Percentiles rank a stretch among this genome's conserved stretches.
Evolutionary conservation across 2,888 invertebrate species (phyloP).

Genomic region (Embidobia sp.): DNA sequence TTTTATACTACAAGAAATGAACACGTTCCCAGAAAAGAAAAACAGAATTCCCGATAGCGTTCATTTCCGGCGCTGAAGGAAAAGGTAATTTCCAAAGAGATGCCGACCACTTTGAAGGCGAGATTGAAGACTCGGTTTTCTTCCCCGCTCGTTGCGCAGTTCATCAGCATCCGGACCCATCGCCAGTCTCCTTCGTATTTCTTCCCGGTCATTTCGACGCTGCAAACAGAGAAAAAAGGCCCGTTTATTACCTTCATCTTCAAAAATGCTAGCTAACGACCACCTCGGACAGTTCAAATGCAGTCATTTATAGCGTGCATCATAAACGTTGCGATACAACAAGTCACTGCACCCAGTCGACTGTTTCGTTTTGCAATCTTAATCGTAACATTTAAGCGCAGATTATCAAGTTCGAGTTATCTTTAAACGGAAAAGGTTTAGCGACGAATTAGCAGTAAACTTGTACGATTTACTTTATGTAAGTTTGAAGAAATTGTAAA

Average conservation of each 20-base stretch:
- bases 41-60: conserved; percentile 4
- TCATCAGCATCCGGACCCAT: conserved; percentile 92
- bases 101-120: conserved; percentile 91
- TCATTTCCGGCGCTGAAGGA: conserved; percentile 10
- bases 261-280: conserved; percentile 25
- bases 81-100: conserved; percentile 49
- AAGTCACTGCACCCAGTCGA: too few species aligned
- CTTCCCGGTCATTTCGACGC: conserved; percentile 95
- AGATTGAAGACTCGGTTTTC: conserved; percentile 93
- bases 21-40: too few species aligned
- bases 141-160: conserved; percentile 88
- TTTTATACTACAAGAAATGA: too few species aligned
- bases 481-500: too few species aligned
- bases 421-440: too few species aligned
- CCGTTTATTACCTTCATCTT: conserved; percentile 30
- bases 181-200: conserved; percentile 93
- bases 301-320: background rate
- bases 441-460: too few species aligned
- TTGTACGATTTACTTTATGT: too few species aligned
- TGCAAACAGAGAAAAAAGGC: conserved; percentile 79
- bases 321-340: too few species aligned
- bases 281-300: conserved; percentile 3
- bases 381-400: too few species aligned
- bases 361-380: too few species aligned
- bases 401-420: too few species aligned